phyloP scores from a whole-genome alignment of 2,888 invertebrate genomes.

The Thera obeliscata region DNA sequence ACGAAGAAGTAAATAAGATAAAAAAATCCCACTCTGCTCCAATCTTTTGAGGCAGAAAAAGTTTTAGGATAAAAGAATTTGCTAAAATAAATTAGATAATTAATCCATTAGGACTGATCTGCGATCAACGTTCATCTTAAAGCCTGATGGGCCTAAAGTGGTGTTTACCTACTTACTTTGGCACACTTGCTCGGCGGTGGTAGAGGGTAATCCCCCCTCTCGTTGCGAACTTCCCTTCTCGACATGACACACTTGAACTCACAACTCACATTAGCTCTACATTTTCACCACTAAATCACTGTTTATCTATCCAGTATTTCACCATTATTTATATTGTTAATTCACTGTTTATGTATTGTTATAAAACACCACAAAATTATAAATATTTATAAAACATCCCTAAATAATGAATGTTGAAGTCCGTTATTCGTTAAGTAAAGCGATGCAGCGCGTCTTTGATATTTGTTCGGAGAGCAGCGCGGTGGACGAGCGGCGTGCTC shows the following conservation, averaged over 20 bases:
- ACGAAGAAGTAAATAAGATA: no score
- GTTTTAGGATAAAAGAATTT: no score
- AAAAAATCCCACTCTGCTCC: no score
- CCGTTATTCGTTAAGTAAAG: constrained; percentile 54
- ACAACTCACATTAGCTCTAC: constrained; percentile 8
- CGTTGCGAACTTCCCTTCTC: constrained; percentile 60
- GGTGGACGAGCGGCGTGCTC: constrained; percentile 16
- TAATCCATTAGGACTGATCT: no score
- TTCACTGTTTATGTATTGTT: constrained; percentile 19
- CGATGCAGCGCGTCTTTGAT: constrained; percentile 53
- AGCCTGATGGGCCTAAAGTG: neutral
- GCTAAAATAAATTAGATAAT: no score
- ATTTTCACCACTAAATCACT: constrained; percentile 17
- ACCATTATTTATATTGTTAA: constrained; percentile 17
- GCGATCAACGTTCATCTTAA: no score
- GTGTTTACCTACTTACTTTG: constrained; percentile 57
- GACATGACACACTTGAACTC: constrained; percentile 56
- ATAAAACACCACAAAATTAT: constrained; percentile 24
- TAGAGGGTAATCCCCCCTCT: constrained; percentile 59
- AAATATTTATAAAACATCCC: constrained; percentile 21
- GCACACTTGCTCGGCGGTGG: constrained; percentile 79
- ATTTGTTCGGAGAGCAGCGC: constrained; percentile 6
- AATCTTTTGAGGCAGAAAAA: no score
- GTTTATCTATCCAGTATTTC: constrained; percentile 21
- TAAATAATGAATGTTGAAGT: constrained; percentile 22